Evolutionary conservation across 2,888 invertebrate genomes (phyloP).

Genomic region (Acronicta psi): DNA sequence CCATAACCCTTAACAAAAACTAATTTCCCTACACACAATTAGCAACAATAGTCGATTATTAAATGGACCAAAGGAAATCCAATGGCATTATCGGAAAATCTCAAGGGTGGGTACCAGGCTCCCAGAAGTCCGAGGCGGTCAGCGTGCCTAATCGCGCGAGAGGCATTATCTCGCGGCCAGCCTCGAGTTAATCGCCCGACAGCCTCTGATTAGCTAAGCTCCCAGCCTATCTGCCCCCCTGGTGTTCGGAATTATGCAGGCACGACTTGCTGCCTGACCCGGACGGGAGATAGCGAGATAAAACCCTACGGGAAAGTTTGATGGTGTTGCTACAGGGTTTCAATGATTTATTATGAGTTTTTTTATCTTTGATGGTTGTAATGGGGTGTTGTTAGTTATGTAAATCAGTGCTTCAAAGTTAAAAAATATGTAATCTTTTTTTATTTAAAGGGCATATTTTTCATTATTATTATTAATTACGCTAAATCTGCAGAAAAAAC

Average conservation of each 20-base stretch:
- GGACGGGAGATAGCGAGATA: conserved; percentile 65
- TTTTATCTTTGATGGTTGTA: conserved; percentile 54
- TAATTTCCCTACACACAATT: conserved; percentile 56
- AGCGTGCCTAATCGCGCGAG: conserved; percentile 85
- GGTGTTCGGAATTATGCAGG: conserved; percentile 82
- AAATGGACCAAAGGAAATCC: conserved; percentile 69
- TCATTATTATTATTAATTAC: too few relatives aligned
- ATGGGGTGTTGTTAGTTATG: conserved; percentile 43
- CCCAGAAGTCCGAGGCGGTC: conserved; percentile 79
- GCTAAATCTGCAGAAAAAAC: conserved; percentile 37
- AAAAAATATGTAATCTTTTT: not conserved
- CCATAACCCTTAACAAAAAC: conserved; percentile 46
- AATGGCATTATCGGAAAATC: conserved; percentile 68
- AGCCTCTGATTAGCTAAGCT: conserved; percentile 86
- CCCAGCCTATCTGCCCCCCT: conserved; percentile 78
- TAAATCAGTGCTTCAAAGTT: conserved; percentile 33
- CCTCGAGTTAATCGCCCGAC: conserved; percentile 82
- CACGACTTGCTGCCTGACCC: conserved; percentile 74
- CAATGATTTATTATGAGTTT: conserved; percentile 63
- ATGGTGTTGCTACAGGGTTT: conserved; percentile 55
- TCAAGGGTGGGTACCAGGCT: conserved; percentile 74
- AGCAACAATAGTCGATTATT: conserved; percentile 61
- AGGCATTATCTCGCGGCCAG: conserved; percentile 84
- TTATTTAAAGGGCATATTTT: too few relatives aligned
- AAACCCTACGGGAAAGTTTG: conserved; percentile 60